Percentiles rank a stretch among this genome's conserved stretches.
Evolutionary conservation across 2,113 vertebrate genomes (phyloP).

Genomic region (Phrynosoma platyrhinos): DNA sequence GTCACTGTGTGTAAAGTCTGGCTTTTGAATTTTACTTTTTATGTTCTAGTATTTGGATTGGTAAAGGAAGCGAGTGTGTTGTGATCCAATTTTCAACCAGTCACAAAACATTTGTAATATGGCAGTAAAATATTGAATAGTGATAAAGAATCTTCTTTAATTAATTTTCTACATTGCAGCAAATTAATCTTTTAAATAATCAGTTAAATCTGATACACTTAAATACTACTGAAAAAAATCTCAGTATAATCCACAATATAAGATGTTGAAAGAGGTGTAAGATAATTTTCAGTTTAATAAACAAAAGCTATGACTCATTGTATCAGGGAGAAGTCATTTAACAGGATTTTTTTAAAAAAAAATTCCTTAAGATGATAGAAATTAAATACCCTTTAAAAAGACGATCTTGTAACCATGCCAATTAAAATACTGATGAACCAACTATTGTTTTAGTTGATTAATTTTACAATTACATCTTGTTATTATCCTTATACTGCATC

Average conservation of each 20-base stretch:
- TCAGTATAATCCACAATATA: background rate
- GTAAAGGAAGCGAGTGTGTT: background rate
- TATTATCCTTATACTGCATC: background rate
- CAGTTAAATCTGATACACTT: background rate
- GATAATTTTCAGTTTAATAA: conserved; percentile 4
- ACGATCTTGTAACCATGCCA: background rate
- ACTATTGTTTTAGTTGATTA: background rate
- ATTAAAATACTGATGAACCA: conserved; percentile 14
- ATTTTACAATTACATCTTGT: background rate
- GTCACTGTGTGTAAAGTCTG: conserved; percentile 4
- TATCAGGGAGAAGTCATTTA: background rate
- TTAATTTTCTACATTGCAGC: conserved; percentile 4
- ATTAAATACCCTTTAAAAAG: background rate
- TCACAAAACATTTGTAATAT: background rate
- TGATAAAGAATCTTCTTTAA: background rate
- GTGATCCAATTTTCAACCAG: conserved; percentile 12
- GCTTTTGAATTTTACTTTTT: background rate
- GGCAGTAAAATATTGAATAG: background rate
- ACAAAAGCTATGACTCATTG: background rate
- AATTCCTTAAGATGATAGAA: background rate
- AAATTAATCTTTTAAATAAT: conserved; percentile 19
- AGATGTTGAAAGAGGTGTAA: background rate
- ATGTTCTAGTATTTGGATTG: background rate
- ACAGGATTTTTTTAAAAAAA: background rate
- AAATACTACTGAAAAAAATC: background rate